Evolutionary conservation across 2,113 vertebrate genomes (phyloP), one percentile per base, ranked within the genome.

Genomic region (Carassius auratus): DNA sequence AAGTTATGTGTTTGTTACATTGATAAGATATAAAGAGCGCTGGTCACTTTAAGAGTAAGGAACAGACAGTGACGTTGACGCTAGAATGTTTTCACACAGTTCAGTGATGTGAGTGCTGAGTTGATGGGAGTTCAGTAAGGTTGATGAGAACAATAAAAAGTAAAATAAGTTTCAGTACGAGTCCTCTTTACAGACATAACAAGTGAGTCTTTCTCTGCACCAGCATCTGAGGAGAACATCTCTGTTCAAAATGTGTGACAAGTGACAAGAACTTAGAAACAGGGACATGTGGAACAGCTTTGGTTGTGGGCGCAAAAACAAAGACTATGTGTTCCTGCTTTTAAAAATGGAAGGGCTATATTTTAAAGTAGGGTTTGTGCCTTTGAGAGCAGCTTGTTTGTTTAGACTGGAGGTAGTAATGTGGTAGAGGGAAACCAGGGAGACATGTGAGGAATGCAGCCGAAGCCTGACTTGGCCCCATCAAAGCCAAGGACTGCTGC

Each of bases 331-430:
- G 69, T 86, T 75, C 36, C 85, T 78, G 45, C 76, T 83, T 87
- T 88, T 88, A 85, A 81, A 90, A 93, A 91, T 84, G 90, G 89
- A 90, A 81, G 69, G 74, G 85, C 89, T 93, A 80, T 91, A 93
- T 93, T 93, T 93, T 90, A 21, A 6, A 55, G 88, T 84, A 89
- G 84, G 61, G 57, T 78, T 89, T 50, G 74, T 81, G 81, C 86
- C 86, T 85, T 86, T 42, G 85, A 73, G 48, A 87, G 48, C 84
- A 88, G 86, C 86, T n/a, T 92, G 90, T 93, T 94, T 94, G 90
- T 94, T 95, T 93, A 89, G 88, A 90, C 90, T 91, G 88, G 87
- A 90, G 90, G 86, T 91, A 90, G 90, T 90, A 89, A 91, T 91
- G 93, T 92, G 91, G 92, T 81, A 80, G 83, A 90, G 80, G 87